Evolutionary conservation across 2,888 invertebrate species (phyloP).

Genomic region (Eupithecia dodoneata): DNA sequence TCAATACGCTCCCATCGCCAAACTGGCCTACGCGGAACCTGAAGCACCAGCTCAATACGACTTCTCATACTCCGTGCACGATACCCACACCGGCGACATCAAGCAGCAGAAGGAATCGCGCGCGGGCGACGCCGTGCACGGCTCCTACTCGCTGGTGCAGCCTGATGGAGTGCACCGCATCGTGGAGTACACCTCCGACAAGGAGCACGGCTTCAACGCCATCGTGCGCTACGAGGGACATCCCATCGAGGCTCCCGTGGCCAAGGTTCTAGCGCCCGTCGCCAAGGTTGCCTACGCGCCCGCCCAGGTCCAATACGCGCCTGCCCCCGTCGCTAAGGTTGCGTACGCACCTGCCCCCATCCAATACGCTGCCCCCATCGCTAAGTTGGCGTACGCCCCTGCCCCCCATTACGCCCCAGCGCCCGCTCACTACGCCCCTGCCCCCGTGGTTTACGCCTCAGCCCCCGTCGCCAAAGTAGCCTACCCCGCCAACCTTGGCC

Average conservation of each 20-base stretch:
- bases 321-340: conserved; percentile 49
- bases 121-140: conserved; percentile 72
- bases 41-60: conserved; percentile 75
- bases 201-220: conserved; percentile 76
- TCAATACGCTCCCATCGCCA: conserved; percentile 57
- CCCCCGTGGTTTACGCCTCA: conserved; percentile 50
- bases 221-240: conserved; percentile 75
- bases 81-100: conserved; percentile 73
- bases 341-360: conserved; percentile 49
- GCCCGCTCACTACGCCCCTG: conserved; percentile 53
- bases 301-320: conserved; percentile 50
- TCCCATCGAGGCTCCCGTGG: conserved; percentile 54
- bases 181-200: conserved; percentile 77
- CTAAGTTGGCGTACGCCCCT: conserved; percentile 51
- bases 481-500: conserved; percentile 59
- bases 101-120: conserved; percentile 78
- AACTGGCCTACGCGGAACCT: conserved; percentile 65
- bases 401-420: conserved; percentile 51
- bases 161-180: conserved; percentile 77
- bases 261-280: conserved; percentile 51
- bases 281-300: conserved; percentile 55
- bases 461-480: conserved; percentile 55
- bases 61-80: conserved; percentile 76
- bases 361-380: conserved; percentile 48
- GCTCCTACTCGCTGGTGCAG: conserved; percentile 79